These are phyloP conservation scores for Nymphalis urticae DNA, from an alignment of 2,888 invertebrate species.

Conservation along the genomic window DNA sequence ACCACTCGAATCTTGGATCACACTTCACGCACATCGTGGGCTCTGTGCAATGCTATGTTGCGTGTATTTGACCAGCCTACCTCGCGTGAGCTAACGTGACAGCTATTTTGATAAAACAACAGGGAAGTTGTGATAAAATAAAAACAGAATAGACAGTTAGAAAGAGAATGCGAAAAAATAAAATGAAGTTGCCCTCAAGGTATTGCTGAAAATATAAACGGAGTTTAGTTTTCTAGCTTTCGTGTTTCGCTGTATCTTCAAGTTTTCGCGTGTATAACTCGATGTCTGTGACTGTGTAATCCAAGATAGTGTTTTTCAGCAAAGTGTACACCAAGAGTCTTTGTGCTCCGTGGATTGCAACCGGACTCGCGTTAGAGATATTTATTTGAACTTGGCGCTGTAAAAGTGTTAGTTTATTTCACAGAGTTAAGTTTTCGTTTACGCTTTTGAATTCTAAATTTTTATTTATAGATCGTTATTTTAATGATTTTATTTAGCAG, in stretches of 20 bases:
- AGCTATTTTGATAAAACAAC: constrained; percentile 39
- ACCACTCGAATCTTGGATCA: constrained; percentile 80
- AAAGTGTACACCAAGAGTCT: constrained; percentile 72
- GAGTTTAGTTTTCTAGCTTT: constrained; percentile 36
- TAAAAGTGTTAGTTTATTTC: constrained; percentile 16
- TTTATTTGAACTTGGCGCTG: constrained; percentile 9
- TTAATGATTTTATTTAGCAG: not conserved
- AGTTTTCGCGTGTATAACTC: constrained; percentile 45
- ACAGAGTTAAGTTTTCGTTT: constrained; percentile 15
- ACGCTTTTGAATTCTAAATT: not conserved
- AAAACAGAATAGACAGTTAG: constrained; percentile 75
- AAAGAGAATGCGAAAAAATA: constrained; percentile 66
- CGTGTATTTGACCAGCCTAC: constrained; percentile 78
- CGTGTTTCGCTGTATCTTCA: constrained; percentile 39
- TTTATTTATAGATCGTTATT: not conserved
- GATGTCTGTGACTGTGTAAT: constrained; percentile 81
- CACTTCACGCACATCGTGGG: constrained; percentile 76
- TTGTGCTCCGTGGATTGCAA: constrained; percentile 82
- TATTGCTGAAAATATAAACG: constrained; percentile 37
- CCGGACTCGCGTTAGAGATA: constrained; percentile 70
- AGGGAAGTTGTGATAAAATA: constrained; percentile 56
- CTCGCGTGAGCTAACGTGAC: constrained; percentile 52
- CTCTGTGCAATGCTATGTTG: constrained; percentile 66
- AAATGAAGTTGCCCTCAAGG: constrained; percentile 57
- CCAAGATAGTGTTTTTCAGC: constrained; percentile 75